Percentiles rank a stretch among this genome's conserved stretches.
Conservation (phyloP, 1,140 invertebrate species). For the Drosophila seguyi region DNA sequence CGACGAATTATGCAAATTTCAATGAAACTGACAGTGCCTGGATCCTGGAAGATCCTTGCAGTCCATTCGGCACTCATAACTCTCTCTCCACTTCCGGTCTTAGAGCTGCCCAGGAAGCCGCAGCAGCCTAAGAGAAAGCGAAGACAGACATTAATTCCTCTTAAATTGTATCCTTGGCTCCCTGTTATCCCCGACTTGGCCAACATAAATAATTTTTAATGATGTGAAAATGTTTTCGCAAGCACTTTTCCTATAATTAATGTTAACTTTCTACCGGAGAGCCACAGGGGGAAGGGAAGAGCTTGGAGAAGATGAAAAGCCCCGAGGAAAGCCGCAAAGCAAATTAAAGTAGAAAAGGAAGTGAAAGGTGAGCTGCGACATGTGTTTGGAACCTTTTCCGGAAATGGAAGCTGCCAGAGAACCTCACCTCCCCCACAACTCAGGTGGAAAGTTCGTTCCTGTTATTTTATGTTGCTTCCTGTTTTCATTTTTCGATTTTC, state of each 20-base stretch:
- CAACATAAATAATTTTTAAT: slow-evolving; percentile 70
- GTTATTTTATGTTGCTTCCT: not conserved
- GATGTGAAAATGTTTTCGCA: slow-evolving; percentile 58
- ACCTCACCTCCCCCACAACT: not conserved
- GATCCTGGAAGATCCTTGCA: slow-evolving; percentile 17
- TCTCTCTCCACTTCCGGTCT: not conserved
- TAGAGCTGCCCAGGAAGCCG: not conserved
- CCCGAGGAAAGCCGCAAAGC: slow-evolving; percentile 21
- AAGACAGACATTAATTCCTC: slow-evolving; percentile 45
- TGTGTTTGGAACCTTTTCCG: slow-evolving; percentile 31
- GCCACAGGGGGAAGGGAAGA: slow-evolving; percentile 5
- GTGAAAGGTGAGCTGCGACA: slow-evolving; percentile 30
- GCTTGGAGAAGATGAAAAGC: slow-evolving; percentile 4
- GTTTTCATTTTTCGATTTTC: slow-evolving; percentile 20
- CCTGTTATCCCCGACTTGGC: slow-evolving; percentile 41
- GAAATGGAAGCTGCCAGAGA: slow-evolving; percentile 23
- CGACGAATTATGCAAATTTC: slow-evolving; percentile 55
- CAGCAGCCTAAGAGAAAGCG: not conserved
- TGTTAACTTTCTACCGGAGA: slow-evolving; percentile 23
- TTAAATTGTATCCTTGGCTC: slow-evolving; percentile 51
- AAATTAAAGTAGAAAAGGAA: slow-evolving; percentile 35
- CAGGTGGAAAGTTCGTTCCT: not conserved
- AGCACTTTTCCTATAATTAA: slow-evolving; percentile 55
- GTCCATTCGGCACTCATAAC: slow-evolving; percentile 13
- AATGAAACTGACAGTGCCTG: slow-evolving; percentile 2